Percentiles rank a stretch among this genome's conserved stretches.
These are phyloP conservation scores for Rhizoglyphus robini DNA, from an alignment of 1,140 invertebrate genomes.

Conservation along the genomic window DNA sequence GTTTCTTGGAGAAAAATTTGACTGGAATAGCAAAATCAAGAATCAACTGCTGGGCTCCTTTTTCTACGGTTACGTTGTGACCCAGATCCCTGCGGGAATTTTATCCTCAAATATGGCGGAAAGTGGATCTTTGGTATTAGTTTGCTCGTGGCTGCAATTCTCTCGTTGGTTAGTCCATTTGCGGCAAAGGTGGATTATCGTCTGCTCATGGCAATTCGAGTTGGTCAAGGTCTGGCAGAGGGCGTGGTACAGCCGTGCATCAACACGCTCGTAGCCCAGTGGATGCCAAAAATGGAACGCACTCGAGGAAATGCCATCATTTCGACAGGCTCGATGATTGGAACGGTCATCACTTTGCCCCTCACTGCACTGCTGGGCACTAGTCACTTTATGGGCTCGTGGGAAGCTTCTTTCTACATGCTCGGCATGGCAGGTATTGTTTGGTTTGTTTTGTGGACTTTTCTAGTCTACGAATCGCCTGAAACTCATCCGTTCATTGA, in stretches of 20 bases:
- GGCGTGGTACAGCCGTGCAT: conserved; percentile 32
- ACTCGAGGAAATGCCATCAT: conserved; percentile 14
- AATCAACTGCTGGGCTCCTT: conserved; percentile 59
- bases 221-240: conserved; percentile 28
- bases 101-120: conserved; percentile 58
- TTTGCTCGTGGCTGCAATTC: conserved; percentile 16
- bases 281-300: conserved; percentile 24
- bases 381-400: conserved; percentile 21
- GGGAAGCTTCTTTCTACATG: conserved; percentile 24
- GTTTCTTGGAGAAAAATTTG: conserved; percentile 9
- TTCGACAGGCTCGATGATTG: conserved; percentile 30
- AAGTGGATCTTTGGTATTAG: conserved; percentile 64
- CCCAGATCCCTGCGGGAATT: conserved; percentile 63
- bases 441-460: conserved; percentile 24
- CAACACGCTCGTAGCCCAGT: conserved; percentile 33
- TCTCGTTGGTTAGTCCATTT: conserved; percentile 20
- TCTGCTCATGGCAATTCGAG: conserved; percentile 1
- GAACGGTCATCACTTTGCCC: conserved; percentile 29
- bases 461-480: conserved; percentile 21
- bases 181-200: conserved; percentile 6
- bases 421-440: conserved; percentile 21
- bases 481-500: conserved; percentile 22
- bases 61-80: conserved; percentile 70
- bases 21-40: conserved; percentile 25
- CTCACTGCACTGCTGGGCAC: conserved; percentile 20